Percentiles rank a stretch among this genome's conserved stretches.
These are phyloP conservation scores for Pygocentrus nattereri DNA, from an alignment of 2,797 vertebrate genomes.

Conservation along the genomic window DNA sequence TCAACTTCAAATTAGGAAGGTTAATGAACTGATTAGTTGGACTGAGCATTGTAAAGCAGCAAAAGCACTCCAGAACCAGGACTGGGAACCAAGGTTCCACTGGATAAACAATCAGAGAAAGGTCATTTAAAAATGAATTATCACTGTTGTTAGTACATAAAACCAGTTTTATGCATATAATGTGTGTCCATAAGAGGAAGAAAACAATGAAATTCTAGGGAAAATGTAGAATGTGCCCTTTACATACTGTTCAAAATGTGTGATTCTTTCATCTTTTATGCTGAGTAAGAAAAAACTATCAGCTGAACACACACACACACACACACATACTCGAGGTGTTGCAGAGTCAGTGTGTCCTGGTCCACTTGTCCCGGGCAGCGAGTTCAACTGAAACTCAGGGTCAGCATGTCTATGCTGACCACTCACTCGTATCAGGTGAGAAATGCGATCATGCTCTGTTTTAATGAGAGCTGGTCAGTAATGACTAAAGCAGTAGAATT, in stretches of 20 bases:
- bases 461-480: neutral
- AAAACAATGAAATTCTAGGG: no score
- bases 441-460: neutral
- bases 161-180: no score
- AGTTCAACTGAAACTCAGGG: neutral
- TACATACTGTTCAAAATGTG: neutral
- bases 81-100: no score
- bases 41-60: no score
- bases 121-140: no score
- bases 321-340: neutral
- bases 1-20: neutral
- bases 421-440: neutral
- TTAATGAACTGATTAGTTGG: no score
- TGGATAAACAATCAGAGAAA: no score
- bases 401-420: neutral
- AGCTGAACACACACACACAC: neutral
- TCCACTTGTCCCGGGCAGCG: neutral
- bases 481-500: neutral
- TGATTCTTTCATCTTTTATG: neutral
- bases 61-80: no score
- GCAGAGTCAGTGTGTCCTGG: neutral
- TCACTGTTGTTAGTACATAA: no score
- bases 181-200: no score
- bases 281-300: neutral
- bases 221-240: no score